Conservation (phyloP, 2,797 vertebrate genomes). For the Cuculus canorus region DNA sequence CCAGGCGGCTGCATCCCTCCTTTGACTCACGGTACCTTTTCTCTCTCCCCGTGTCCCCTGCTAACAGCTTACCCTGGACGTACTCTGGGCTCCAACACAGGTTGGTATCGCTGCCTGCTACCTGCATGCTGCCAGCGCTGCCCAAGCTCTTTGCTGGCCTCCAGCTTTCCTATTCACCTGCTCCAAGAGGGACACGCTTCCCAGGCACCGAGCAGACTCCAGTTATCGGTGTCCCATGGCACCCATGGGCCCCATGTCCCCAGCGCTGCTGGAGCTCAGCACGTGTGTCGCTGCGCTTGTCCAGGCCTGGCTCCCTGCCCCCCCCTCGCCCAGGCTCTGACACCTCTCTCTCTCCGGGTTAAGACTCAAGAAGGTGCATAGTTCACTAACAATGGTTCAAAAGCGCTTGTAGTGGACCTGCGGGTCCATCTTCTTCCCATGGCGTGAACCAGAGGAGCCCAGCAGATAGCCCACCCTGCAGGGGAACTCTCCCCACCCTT, state of each 20-base stretch:
- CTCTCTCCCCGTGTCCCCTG: constrained; percentile 69
- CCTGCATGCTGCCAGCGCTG: constrained; percentile 40
- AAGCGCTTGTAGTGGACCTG: neutral
- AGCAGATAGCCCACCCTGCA: neutral
- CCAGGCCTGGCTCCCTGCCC: neutral
- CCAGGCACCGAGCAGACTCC: neutral
- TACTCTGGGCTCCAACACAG: constrained; percentile 90
- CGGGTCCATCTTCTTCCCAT: fast-evolving
- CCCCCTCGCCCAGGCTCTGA: neutral
- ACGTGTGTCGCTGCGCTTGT: neutral
- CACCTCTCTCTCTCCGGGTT: neutral
- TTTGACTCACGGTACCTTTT: constrained; percentile 75
- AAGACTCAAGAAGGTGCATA: neutral
- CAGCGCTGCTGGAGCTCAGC: neutral
- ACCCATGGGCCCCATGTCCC: fast-evolving
- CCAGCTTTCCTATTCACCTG: neutral
- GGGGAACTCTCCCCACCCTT: neutral
- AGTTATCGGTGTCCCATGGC: fast-evolving
- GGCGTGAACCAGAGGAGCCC: neutral
- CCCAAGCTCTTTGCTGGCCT: constrained; percentile 6
- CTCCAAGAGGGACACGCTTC: neutral
- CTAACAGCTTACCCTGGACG: constrained; percentile 95
- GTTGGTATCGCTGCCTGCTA: constrained; percentile 86
- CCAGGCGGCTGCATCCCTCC: constrained; percentile 10
- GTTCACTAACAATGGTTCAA: neutral